Evolutionary conservation across 2,113 vertebrate species (phyloP).

Genomic region (Eretmochelys imbricata): DNA sequence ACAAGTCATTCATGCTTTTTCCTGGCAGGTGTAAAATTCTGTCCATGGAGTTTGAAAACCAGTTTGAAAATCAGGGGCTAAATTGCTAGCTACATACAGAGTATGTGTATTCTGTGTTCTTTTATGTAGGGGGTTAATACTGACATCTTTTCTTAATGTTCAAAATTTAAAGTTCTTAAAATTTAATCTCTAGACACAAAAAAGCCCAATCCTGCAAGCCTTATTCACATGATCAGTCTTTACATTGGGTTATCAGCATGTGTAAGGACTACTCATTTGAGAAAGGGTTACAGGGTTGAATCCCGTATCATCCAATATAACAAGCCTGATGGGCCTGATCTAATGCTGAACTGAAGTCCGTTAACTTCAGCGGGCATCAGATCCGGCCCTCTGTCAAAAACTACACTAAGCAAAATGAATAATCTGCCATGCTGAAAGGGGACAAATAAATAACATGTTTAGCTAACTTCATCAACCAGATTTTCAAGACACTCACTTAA

Average conservation of each 20-base stretch:
- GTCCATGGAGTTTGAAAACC: background rate
- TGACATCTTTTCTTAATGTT: background rate
- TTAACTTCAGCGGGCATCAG: background rate
- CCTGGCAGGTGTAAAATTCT: background rate
- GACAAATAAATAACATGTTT: background rate
- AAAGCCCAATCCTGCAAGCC: background rate
- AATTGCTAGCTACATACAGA: background rate
- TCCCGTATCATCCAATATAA: fast-evolving
- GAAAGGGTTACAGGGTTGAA: background rate
- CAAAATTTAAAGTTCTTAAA: background rate
- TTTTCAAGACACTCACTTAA: conserved; percentile 10
- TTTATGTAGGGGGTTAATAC: background rate
- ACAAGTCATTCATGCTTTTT: background rate
- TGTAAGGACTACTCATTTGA: background rate
- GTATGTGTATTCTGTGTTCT: background rate
- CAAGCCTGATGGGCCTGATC: background rate
- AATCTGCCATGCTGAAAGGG: background rate
- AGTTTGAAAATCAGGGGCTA: background rate
- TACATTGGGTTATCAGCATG: background rate
- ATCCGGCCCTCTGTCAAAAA: background rate
- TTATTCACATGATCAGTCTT: background rate
- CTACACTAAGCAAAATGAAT: background rate
- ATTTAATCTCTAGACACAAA: background rate
- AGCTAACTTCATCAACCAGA: background rate
- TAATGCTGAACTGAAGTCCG: background rate